Percentiles rank a stretch among this genome's conserved stretches.
Conservation (phyloP, 2,797 vertebrate genomes). For the Chlorospingus semifuscus region DNA sequence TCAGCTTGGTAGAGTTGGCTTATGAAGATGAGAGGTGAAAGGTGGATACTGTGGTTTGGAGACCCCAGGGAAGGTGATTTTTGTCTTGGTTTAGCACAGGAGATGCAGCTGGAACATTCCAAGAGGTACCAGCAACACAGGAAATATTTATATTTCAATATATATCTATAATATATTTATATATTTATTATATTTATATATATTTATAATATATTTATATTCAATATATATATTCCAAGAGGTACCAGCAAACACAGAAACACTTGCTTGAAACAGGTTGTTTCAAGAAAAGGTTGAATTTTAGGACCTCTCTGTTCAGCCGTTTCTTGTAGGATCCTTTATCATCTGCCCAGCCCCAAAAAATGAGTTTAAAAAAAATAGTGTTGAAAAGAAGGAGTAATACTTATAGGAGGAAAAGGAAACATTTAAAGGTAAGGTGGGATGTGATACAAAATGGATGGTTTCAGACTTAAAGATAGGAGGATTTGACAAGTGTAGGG, state of each 20-base stretch:
- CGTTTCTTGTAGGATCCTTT: background rate
- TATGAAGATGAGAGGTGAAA: background rate
- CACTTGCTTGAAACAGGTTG: background rate
- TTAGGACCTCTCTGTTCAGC: background rate
- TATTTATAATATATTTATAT: too few species aligned
- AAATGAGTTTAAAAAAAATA: background rate
- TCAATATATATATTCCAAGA: background rate
- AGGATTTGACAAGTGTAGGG: background rate
- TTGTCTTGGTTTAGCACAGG: background rate
- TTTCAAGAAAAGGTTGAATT: background rate
- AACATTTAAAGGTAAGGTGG: background rate
- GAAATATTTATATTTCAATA: background rate
- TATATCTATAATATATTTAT: too few species aligned
- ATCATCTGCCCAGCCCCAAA: background rate
- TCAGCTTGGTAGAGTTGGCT: background rate
- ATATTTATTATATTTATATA: too few species aligned
- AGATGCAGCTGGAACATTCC: background rate
- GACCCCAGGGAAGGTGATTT: background rate
- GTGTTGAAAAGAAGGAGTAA: background rate
- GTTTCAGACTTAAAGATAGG: background rate
- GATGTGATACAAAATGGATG: background rate
- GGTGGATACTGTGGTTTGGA: background rate
- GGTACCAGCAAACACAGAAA: background rate
- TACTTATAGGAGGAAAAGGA: background rate
- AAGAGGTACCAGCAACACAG: background rate